Percentiles rank a stretch among this genome's conserved stretches.
These are phyloP conservation scores for Semaprochilodus insignis DNA, from an alignment of 2,797 vertebrate species.

Conservation along the genomic window DNA sequence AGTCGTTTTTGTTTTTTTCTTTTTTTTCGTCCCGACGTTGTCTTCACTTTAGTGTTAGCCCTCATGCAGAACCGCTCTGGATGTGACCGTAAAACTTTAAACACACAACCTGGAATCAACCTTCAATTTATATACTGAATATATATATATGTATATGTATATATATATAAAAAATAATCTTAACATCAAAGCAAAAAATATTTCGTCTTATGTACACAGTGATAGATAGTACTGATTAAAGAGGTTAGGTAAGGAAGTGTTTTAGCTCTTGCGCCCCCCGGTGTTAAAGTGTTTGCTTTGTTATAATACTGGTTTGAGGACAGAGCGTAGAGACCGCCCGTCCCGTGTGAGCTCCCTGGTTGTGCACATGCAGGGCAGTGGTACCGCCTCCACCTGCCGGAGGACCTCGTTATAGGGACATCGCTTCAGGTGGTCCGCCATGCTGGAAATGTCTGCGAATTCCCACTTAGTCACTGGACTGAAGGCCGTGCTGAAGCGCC, in stretches of 20 bases:
- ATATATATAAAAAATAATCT: conserved; percentile 53
- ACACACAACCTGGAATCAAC: conserved; percentile 26
- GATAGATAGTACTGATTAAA: conserved; percentile 80
- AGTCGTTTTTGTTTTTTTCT: conserved; percentile 24
- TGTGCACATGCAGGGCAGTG: conserved; percentile 95
- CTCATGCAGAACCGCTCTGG: neutral
- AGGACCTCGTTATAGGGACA: conserved; percentile 92
- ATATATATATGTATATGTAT: conserved; percentile 16
- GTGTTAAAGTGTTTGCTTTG: conserved; percentile 63
- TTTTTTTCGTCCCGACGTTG: neutral
- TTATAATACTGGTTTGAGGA: conserved; percentile 88
- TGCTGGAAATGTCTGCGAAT: conserved; percentile 92
- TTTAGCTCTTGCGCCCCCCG: conserved; percentile 63
- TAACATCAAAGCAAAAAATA: conserved; percentile 81
- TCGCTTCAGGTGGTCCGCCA: conserved; percentile 95
- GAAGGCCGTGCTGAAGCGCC: conserved; percentile 97
- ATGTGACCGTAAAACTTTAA: conserved; percentile 20
- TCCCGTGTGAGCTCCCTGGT: conserved; percentile 85
- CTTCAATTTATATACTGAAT: conserved; percentile 29
- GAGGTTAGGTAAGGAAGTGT: conserved; percentile 74
- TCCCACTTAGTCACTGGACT: conserved; percentile 92
- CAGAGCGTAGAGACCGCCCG: conserved; percentile 89
- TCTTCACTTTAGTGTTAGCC: conserved; percentile 14
- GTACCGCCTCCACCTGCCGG: conserved; percentile 90
- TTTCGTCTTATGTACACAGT: conserved; percentile 80